Base-by-base conservation (phyloP, 2,888 invertebrate genomes). In the Rhingia rostrata region DNA sequence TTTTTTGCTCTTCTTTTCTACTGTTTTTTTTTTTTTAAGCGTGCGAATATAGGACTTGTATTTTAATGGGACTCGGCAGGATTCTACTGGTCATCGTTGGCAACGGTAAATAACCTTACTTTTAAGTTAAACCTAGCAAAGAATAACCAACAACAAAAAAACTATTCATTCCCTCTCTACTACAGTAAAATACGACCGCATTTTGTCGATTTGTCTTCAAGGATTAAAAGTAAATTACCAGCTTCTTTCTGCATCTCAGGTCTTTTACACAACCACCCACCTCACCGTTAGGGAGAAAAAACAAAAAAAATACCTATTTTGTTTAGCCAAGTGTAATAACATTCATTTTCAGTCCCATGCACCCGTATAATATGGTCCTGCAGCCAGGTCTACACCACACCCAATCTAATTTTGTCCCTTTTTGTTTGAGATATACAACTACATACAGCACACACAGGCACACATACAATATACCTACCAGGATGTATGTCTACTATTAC, bases 181-280 rank as follows among this genome's bases (percentile, higher is more conserved):
- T 4, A 5, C 30, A 47, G 54, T 61, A 33, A 66, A 75, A 66
- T 80, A 84, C 84, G 74, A 75, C 80, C 74, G 53, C 80, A 84
- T 84, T 79, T 80, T 75, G 74, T 80, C 80, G 80, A 80, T 84
- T 84, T 75, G 80, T 80, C 75, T 84, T 80, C 80, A 80, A 84
- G 84, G 84, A 84, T 84, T 84, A 84, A 84, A 80, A 84, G 80
- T 84, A 80, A 84, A 84, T 84, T 84, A 84, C 84, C 75, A 80
- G 80, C 80, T 70, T 84, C 60, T 54, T 66, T 61, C 6, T 83
- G 45, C 14, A 12, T 33, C 45, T 14, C 35, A 9, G 12, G 5
- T 41, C 41, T n/a, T 41, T 4, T 6, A 14, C 10, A 41, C 45
- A 32, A 14, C n/a, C 30, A 37, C 35, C 37, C 37, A 30, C 14